phyloP scores from a whole-genome alignment of 1,140 invertebrate species.

The Asobara japonica region DNA sequence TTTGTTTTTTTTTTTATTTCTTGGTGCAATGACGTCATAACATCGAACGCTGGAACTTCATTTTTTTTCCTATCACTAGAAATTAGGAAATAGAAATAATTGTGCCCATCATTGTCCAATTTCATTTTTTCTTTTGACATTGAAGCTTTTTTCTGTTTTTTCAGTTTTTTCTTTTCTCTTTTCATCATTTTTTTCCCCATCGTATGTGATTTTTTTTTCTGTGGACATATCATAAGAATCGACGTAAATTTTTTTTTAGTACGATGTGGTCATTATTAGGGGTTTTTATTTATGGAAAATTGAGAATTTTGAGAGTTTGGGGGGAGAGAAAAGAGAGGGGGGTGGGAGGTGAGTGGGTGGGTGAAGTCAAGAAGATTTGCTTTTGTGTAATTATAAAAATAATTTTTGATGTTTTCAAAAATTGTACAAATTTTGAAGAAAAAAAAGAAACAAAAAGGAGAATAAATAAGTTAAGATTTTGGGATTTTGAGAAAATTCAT shows the following conservation, averaged over 20 bases:
- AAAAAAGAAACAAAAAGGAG: no score
- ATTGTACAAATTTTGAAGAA: no score
- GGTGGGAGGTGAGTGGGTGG: no score
- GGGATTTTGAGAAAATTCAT: no score
- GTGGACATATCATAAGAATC: conserved; percentile 67
- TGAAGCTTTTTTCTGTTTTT: conserved; percentile 64
- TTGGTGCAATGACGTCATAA: neutral
- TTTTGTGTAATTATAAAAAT: no score
- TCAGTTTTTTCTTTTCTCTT: conserved; percentile 45
- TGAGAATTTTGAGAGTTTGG: neutral
- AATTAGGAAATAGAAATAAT: conserved; percentile 62
- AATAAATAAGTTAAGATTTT: no score
- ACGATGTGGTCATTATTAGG: neutral
- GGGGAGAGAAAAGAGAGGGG: no score
- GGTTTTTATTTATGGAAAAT: neutral
- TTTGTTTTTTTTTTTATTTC: conserved; percentile 5
- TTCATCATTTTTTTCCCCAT: conserved; percentile 60
- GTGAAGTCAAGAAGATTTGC: no score
- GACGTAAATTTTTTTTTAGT: conserved; percentile 54
- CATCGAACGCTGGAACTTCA: conserved; percentile 10
- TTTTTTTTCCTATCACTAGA: conserved; percentile 54
- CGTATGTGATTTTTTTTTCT: conserved; percentile 66
- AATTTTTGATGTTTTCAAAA: no score
- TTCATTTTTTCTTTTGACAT: conserved; percentile 64
- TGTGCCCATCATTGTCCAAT: conserved; percentile 65